Percentiles rank a stretch among this genome's conserved stretches.
Evolutionary conservation across 2,797 vertebrate species (phyloP).

Genomic region (Heliangelus exortis): DNA sequence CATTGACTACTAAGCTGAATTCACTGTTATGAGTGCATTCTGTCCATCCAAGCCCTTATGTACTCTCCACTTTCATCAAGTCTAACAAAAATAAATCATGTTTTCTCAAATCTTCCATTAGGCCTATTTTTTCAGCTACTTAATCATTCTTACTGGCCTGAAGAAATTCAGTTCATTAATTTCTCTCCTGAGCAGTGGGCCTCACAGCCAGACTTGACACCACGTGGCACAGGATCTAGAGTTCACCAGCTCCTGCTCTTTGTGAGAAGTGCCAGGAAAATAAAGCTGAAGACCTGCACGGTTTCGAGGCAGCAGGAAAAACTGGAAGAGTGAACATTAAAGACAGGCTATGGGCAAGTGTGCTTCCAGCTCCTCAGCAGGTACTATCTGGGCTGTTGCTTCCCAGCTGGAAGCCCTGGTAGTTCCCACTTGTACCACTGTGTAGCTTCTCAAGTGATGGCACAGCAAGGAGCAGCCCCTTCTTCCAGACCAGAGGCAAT

Average conservation of each 20-base stretch:
- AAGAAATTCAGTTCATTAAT: not conserved
- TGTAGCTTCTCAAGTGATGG: not conserved
- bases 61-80: not conserved
- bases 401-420: not conserved
- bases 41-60: not conserved
- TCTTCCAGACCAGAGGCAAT: not conserved
- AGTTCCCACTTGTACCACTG: accelerated
- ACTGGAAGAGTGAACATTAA: not conserved
- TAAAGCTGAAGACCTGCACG: not conserved
- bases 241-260: not conserved
- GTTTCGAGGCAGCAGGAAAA: not conserved
- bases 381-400: not conserved
- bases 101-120: not conserved
- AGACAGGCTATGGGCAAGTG: not conserved
- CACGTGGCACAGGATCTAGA: not conserved
- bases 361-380: not conserved
- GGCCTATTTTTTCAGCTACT: not conserved
- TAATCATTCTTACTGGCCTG: not conserved
- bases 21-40: not conserved
- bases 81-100: not conserved
- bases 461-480: not conserved
- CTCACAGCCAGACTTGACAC: not conserved
- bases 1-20: not conserved
- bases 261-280: not conserved
- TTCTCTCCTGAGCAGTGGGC: not conserved